Conservation (phyloP, 64 coral and sea anemone genomes). For the Porites lutea region DNA sequence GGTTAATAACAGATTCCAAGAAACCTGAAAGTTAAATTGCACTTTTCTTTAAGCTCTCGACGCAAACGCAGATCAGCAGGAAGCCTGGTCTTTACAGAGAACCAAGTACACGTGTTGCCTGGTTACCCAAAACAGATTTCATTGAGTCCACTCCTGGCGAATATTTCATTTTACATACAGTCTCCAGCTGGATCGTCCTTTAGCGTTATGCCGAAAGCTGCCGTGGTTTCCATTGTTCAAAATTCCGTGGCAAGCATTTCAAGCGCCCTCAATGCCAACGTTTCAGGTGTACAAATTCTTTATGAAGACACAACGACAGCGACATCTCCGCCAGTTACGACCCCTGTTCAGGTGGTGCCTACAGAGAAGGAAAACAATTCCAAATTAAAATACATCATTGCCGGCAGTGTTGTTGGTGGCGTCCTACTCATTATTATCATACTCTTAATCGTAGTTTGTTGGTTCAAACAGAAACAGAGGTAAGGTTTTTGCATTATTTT, state of each 20-base stretch:
- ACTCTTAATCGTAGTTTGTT: background rate
- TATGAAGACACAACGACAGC: constrained; percentile 1
- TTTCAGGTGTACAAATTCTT: background rate
- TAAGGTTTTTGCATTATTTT: background rate
- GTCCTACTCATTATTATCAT: background rate
- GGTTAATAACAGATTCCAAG: background rate
- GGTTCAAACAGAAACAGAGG: background rate
- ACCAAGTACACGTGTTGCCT: constrained; percentile 28
- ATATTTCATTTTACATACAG: constrained; percentile 22
- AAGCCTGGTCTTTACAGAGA: background rate
- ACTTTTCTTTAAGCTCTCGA: background rate
- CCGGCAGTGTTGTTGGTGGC: background rate
- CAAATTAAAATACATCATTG: background rate
- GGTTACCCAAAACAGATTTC: constrained; percentile 41
- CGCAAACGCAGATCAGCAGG: background rate
- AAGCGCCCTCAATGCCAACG: constrained; percentile 5
- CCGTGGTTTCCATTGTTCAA: background rate
- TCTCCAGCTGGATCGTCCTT: background rate
- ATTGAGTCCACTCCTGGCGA: constrained; percentile 9
- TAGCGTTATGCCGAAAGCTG: background rate
- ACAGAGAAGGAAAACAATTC: background rate
- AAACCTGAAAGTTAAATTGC: background rate
- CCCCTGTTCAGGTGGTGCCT: too few species aligned
- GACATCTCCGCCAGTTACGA: background rate
- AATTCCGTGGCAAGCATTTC: background rate